Conservation (phyloP, 2,797 vertebrate genomes). For the Chloroceryle amazona region DNA sequence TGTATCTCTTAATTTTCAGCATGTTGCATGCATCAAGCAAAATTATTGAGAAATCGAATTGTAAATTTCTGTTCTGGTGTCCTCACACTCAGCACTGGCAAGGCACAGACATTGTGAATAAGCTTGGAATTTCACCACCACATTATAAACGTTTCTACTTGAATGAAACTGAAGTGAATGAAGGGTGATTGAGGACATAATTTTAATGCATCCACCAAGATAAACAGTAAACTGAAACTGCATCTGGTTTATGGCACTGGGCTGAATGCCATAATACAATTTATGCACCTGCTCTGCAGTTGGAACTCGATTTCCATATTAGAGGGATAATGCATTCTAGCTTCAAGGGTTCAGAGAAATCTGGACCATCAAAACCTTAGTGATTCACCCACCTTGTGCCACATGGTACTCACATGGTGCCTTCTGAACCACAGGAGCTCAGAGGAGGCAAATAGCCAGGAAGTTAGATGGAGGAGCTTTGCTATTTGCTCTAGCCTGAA, state of each 20-base stretch:
- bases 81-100: not conserved
- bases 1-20: not conserved
- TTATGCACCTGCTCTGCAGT: slow-evolving; percentile 20
- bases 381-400: accelerated
- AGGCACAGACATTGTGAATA: not conserved
- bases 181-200: slow-evolving; percentile 28
- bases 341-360: not conserved
- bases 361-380: not conserved
- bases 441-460: not conserved
- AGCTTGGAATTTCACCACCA: not conserved
- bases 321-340: not conserved
- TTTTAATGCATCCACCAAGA: slow-evolving; percentile 32
- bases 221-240: slow-evolving; percentile 14
- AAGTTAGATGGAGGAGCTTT: not conserved
- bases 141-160: slow-evolving; percentile 6
- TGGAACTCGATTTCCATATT: not conserved
- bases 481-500: not conserved
- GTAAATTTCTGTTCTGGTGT: not conserved
- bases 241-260: not conserved
- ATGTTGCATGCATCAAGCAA: slow-evolving; percentile 22
- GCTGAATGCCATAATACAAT: not conserved
- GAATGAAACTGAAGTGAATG: slow-evolving; percentile 29
- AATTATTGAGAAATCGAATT: slow-evolving; percentile 6
- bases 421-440: not conserved
- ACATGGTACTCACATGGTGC: accelerated